Evolutionary conservation across 1,140 invertebrate species (phyloP).

Genomic region (Musca domestica): DNA sequence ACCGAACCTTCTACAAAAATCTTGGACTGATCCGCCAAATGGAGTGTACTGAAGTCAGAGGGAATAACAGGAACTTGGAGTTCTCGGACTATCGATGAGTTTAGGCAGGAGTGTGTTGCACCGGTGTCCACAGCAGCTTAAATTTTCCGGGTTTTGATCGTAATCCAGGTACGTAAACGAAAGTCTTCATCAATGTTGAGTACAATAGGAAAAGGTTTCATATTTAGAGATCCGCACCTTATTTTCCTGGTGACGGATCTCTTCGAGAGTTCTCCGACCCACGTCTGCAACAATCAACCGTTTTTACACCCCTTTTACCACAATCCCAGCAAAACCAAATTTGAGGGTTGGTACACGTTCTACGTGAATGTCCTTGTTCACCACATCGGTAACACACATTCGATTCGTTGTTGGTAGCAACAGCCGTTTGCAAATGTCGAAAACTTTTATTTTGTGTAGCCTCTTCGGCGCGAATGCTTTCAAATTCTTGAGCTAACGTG

Average conservation of each 20-base stretch:
- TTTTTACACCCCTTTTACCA: not conserved
- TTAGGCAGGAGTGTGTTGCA: too few relatives aligned
- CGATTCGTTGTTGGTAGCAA: too few relatives aligned
- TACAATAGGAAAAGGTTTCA: not conserved
- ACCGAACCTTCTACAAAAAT: too few relatives aligned
- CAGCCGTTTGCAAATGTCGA: too few relatives aligned
- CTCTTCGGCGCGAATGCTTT: not conserved
- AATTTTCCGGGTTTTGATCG: too few relatives aligned
- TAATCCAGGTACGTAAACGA: too few relatives aligned
- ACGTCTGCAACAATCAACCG: not conserved
- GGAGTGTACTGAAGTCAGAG: not conserved
- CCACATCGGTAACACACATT: too few relatives aligned
- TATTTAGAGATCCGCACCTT: not conserved
- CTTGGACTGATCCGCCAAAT: too few relatives aligned
- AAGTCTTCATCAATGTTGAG: too few relatives aligned
- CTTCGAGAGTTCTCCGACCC: not conserved
- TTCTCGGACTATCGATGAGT: not conserved
- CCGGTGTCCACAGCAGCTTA: too few relatives aligned
- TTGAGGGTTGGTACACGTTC: slow-evolving; percentile 6
- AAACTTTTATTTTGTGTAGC: too few relatives aligned
- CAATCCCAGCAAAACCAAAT: not conserved
- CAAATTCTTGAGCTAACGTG: not conserved
- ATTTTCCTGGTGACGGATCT: not conserved
- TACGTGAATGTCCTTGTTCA: too few relatives aligned
- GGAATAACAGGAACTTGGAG: not conserved